Evolutionary conservation across 2,888 invertebrate genomes (phyloP).

Genomic region (Seira sanloemensis): DNA sequence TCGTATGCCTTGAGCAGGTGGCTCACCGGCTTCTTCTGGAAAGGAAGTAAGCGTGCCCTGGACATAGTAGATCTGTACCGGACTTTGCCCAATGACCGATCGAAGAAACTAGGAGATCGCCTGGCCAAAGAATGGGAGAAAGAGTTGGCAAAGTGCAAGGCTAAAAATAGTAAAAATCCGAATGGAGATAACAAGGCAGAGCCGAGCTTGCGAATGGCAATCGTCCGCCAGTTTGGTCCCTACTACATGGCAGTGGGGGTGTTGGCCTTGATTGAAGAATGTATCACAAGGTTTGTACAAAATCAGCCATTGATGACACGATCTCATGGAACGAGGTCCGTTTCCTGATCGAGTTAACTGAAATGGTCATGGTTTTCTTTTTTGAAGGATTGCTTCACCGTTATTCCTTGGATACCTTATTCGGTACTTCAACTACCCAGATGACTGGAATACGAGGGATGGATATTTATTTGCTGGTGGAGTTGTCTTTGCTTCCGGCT

Average conservation of each 20-base stretch:
- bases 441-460: slow-evolving; percentile 67
- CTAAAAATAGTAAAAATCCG: slow-evolving; percentile 22
- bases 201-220: slow-evolving; percentile 53
- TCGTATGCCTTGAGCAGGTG: no score
- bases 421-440: slow-evolving; percentile 64
- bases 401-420: slow-evolving; percentile 70
- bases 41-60: slow-evolving; percentile 82
- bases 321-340: neutral
- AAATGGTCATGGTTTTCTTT: neutral
- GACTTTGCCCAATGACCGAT: slow-evolving; percentile 82
- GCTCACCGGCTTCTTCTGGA: slow-evolving; percentile 85
- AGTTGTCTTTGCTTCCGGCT: slow-evolving; percentile 73
- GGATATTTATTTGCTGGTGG: slow-evolving; percentile 76
- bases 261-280: slow-evolving; percentile 76
- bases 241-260: slow-evolving; percentile 66
- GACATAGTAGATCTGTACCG: slow-evolving; percentile 85
- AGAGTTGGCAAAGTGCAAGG: slow-evolving; percentile 33
- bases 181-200: no score
- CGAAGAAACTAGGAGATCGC: slow-evolving; percentile 81
- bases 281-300: slow-evolving; percentile 67
- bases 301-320: neutral
- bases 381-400: slow-evolving; percentile 68
- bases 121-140: slow-evolving; percentile 76
- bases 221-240: slow-evolving; percentile 15
- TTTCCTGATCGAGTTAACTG: neutral